A percentile compares a stretch with the other conserved stretches of the same genome.
phyloP scores from a whole-genome alignment of 2,113 vertebrate species.

The Silurus meridionalis region DNA sequence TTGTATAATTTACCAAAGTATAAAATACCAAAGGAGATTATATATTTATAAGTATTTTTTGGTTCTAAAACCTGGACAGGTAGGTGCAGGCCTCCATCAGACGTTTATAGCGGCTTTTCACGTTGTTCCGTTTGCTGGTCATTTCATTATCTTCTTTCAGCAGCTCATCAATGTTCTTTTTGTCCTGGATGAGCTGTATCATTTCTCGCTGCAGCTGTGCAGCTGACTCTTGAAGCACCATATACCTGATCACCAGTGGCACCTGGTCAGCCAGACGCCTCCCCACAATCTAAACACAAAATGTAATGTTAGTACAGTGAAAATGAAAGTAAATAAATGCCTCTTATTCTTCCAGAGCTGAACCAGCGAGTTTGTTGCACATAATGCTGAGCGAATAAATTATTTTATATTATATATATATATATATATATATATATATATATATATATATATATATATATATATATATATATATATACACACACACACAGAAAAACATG shows the following conservation, averaged over 20 bases:
- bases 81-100: conserved; percentile 70
- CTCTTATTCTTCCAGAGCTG: no score
- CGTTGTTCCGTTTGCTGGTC: conserved; percentile 60
- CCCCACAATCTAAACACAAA: conserved; percentile 72
- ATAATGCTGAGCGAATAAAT: no score
- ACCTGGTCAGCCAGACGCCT: conserved; percentile 80
- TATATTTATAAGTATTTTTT: not conserved
- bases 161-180: conserved; percentile 57
- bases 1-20: not conserved
- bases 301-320: no score
- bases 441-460: no score
- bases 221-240: conserved; percentile 70
- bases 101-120: conserved; percentile 65
- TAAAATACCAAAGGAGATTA: not conserved
- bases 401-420: no score
- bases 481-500: no score
- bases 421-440: no score
- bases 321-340: no score
- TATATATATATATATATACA: no score
- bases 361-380: no score
- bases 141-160: conserved; percentile 77
- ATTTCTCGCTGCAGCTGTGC: conserved; percentile 72
- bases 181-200: conserved; percentile 78
- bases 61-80: conserved; percentile 68
- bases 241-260: conserved; percentile 80